phyloP scores from a whole-genome alignment of 92 coral and sea anemone species.

The Bergia sp. region DNA sequence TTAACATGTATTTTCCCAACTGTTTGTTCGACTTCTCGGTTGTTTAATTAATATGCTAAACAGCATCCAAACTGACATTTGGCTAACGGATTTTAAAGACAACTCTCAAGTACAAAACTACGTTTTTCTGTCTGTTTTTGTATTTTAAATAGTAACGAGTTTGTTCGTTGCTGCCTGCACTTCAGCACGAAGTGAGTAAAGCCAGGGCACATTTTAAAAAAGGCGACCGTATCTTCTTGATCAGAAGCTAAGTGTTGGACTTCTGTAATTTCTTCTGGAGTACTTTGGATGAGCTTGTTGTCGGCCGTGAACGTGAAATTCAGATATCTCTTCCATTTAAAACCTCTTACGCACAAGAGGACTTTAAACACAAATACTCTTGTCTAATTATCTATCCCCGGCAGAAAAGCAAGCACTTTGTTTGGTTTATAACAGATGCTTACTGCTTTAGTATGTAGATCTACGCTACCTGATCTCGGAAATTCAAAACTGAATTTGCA shows the following conservation, averaged over 20 bases:
- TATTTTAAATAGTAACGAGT: neutral
- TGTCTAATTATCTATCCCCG: neutral
- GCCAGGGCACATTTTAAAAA: neutral
- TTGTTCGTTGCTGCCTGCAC: neutral
- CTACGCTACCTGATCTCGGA: neutral
- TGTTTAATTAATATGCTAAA: neutral
- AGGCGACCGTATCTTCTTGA: neutral
- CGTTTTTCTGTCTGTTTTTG: neutral
- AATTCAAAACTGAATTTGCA: neutral
- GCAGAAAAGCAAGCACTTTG: neutral
- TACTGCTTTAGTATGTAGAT: neutral
- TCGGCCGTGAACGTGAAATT: neutral
- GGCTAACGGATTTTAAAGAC: neutral
- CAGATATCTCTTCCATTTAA: conserved; percentile 12
- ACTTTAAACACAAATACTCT: conserved; percentile 15
- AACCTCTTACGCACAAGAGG: conserved; percentile 26
- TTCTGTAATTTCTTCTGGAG: neutral
- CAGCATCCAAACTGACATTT: neutral
- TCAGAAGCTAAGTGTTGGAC: neutral
- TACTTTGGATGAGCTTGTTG: neutral
- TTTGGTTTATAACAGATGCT: neutral
- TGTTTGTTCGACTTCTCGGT: neutral
- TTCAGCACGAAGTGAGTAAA: neutral
- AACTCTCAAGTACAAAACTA: neutral
- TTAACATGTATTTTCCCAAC: no score